phyloP scores from a whole-genome alignment of 2,888 invertebrate genomes.

The Limnephilus lunatus region DNA sequence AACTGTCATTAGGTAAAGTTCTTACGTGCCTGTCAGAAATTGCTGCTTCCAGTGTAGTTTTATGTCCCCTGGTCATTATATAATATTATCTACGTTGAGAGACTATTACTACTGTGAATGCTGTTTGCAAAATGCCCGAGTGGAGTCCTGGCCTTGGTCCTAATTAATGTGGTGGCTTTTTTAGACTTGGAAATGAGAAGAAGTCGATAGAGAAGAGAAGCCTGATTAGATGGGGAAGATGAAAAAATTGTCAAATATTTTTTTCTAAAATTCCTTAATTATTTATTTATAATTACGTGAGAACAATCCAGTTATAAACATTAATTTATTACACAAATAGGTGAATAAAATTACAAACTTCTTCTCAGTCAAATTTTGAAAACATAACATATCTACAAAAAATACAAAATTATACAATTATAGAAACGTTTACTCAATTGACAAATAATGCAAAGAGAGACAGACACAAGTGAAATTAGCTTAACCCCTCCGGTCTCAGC shows the following conservation, averaged over 20 bases:
- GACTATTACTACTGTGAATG: neutral
- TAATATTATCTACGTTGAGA: neutral
- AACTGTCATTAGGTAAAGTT: neutral
- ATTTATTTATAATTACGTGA: no score
- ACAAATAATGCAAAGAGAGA: no score
- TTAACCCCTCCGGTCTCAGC: no score
- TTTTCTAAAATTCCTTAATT: no score
- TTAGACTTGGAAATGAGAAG: neutral
- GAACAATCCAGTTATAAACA: no score
- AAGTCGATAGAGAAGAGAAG: neutral
- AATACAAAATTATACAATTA: no score
- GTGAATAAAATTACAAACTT: no score
- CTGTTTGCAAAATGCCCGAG: neutral
- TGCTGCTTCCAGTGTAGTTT: neutral
- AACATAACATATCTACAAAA: no score
- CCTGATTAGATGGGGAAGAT: neutral
- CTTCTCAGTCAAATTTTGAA: no score
- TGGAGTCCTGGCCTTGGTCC: neutral
- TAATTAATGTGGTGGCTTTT: neutral
- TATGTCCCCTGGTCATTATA: neutral
- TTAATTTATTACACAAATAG: no score
- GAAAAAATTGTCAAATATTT: neutral
- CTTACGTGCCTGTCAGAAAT: neutral
- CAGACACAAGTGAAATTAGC: no score
- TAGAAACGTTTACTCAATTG: no score